phyloP scores from a whole-genome alignment of 2,113 vertebrate genomes.

The Capra hircus region DNA sequence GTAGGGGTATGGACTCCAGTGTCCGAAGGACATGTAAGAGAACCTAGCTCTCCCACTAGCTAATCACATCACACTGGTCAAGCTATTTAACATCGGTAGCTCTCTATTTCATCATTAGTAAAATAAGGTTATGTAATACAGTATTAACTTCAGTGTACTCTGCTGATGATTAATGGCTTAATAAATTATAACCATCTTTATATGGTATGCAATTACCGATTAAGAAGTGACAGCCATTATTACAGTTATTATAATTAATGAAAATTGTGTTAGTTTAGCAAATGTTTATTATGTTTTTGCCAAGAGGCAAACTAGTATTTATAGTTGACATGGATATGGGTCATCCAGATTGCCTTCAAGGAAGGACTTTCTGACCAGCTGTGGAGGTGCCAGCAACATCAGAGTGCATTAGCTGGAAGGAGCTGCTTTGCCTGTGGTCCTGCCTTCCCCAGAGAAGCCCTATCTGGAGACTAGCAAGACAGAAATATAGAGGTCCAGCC shows the following conservation, averaged over 20 bases:
- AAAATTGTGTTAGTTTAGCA: constrained; percentile 17
- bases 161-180: constrained; percentile 15
- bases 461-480: neutral
- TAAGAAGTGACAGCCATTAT: constrained; percentile 12
- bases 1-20: neutral
- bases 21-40: neutral
- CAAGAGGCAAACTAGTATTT: neutral
- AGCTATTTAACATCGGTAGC: neutral
- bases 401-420: neutral
- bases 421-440: neutral
- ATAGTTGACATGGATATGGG: neutral
- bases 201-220: neutral
- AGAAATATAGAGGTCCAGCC: neutral
- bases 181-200: neutral
- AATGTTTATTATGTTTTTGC: neutral
- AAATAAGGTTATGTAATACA: neutral
- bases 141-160: neutral
- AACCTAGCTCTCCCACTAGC: neutral
- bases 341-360: neutral
- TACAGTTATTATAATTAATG: constrained; percentile 29
- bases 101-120: constrained; percentile 13
- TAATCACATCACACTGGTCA: neutral
- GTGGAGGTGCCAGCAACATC: neutral
- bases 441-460: neutral
- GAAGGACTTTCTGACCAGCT: neutral